A percentile compares a stretch with the other conserved stretches of the same genome.
phyloP scores from a whole-genome alignment of 2,113 vertebrate genomes.

The Anoplopoma fimbria region DNA sequence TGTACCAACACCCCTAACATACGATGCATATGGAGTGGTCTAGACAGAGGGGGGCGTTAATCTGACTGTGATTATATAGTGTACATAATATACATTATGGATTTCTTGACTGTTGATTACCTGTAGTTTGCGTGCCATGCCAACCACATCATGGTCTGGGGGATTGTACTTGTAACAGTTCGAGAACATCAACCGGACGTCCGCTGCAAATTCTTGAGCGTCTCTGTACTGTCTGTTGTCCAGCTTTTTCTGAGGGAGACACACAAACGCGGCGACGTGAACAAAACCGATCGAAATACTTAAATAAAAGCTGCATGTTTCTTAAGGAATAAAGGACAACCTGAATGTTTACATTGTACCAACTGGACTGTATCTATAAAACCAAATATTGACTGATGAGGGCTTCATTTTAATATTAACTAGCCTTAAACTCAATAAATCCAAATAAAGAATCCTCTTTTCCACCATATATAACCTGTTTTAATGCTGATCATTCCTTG shows the following conservation, averaged over 20 bases:
- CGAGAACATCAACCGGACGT: conserved; percentile 95
- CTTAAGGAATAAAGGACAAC: too few relatives aligned
- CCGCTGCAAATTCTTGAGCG: conserved; percentile 92
- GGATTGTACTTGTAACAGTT: conserved; percentile 98
- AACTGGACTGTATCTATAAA: neutral
- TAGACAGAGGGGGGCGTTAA: too few relatives aligned
- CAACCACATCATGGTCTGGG: conserved; percentile 94
- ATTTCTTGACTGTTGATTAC: conserved; percentile 71
- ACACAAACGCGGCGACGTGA: too few relatives aligned
- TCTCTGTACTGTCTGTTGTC: conserved; percentile 91
- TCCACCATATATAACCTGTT: too few relatives aligned
- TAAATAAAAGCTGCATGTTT: neutral
- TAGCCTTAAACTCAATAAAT: too few relatives aligned
- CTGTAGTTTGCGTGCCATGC: conserved; percentile 93
- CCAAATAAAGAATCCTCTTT: too few relatives aligned
- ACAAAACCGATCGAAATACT: too few relatives aligned
- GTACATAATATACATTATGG: neutral
- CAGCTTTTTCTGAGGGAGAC: conserved; percentile 87
- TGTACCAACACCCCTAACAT: neutral
- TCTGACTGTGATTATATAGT: neutral
- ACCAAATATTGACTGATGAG: too few relatives aligned
- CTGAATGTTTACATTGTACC: neutral
- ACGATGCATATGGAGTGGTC: neutral
- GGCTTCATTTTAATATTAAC: too few relatives aligned
- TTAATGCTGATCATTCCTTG: too few relatives aligned